A percentile compares a stretch with the other conserved stretches of the same genome.
phyloP scores from a whole-genome alignment of 2,113 vertebrate species.

The Taxidea taxus region DNA sequence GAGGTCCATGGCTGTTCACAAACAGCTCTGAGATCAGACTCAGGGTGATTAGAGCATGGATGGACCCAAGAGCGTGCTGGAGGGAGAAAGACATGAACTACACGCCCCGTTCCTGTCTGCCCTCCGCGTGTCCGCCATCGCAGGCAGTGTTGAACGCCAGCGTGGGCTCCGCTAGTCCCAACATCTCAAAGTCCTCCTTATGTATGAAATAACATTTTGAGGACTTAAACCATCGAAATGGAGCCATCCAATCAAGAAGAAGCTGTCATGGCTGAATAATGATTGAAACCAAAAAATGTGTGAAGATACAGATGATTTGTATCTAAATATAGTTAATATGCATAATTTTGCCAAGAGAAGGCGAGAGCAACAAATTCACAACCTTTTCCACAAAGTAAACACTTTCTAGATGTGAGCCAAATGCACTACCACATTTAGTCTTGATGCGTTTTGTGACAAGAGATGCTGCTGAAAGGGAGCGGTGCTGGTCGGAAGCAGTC shows the following conservation, averaged over 20 bases:
- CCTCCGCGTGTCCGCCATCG: accelerated
- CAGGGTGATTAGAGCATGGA: background rate
- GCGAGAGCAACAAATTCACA: background rate
- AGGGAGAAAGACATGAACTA: background rate
- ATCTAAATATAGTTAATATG: background rate
- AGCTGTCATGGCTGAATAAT: background rate
- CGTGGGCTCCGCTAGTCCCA: accelerated
- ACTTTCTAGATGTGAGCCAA: background rate
- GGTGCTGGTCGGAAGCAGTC: accelerated
- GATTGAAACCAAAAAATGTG: background rate
- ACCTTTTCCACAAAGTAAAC: background rate
- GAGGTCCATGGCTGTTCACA: background rate
- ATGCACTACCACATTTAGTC: background rate
- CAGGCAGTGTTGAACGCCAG: background rate
- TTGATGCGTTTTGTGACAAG: background rate
- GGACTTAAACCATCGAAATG: background rate
- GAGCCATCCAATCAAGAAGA: background rate
- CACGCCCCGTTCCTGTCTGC: background rate
- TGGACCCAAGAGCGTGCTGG: background rate
- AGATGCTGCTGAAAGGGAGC: background rate
- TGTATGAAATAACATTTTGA: background rate
- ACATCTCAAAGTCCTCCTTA: background rate
- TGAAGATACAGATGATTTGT: background rate
- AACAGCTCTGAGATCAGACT: background rate
- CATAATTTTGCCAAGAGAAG: background rate